These are phyloP conservation scores for Coccyzus lansbergi DNA, from an alignment of 2,797 vertebrate genomes.

Conservation along the genomic window DNA sequence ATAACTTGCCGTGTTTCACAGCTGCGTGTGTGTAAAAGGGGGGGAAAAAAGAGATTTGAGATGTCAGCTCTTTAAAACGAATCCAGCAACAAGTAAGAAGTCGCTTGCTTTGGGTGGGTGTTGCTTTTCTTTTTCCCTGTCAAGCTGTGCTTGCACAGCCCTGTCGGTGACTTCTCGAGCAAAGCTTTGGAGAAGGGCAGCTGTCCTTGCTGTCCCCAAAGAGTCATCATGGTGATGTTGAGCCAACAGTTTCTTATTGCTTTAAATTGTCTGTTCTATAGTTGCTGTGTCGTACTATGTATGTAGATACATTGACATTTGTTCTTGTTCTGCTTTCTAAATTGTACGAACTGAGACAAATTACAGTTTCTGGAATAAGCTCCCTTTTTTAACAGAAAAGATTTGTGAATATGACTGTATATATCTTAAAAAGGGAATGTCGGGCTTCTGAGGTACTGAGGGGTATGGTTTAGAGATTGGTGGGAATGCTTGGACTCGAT, in stretches of 20 bases:
- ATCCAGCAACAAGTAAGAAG: not conserved
- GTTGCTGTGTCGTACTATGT: no score
- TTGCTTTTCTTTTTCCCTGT: not conserved
- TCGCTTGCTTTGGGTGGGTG: not conserved
- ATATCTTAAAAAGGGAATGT: no score
- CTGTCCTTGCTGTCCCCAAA: not conserved
- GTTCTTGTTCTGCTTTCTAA: no score
- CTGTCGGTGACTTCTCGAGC: not conserved
- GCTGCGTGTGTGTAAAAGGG: not conserved
- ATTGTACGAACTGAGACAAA: no score
- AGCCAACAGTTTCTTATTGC: accelerated
- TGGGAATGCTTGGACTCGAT: no score
- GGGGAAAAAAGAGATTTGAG: not conserved
- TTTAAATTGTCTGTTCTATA: no score
- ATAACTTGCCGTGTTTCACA: not conserved
- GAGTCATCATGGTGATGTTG: not conserved
- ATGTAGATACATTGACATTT: no score
- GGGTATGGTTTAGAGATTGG: no score
- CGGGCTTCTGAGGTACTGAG: no score
- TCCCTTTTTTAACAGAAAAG: no score
- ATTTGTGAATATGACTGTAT: no score
- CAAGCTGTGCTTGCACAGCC: not conserved
- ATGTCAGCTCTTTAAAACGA: not conserved
- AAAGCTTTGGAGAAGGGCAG: not conserved
- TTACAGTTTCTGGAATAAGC: no score